Percentiles rank a stretch among this genome's conserved stretches.
Conservation (phyloP, 2,888 invertebrate genomes). For the Rhagonycha fulva region DNA sequence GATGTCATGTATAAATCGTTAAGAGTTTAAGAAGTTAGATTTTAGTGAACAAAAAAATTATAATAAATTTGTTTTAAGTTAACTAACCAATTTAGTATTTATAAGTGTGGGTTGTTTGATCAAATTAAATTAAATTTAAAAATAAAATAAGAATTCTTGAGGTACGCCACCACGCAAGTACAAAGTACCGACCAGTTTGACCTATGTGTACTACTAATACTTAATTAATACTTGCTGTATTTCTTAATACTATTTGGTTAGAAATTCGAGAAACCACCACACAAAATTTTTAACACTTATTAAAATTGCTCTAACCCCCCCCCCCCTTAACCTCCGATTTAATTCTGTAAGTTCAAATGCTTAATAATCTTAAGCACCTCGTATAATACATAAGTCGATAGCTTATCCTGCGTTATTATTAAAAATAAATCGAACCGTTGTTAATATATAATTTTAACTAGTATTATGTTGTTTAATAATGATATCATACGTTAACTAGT, state of each 20-base stretch:
- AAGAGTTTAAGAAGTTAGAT: background rate
- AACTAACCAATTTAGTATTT: background rate
- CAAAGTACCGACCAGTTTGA: background rate
- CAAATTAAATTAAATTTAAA: background rate
- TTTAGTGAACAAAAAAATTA: background rate
- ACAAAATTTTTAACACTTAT: background rate
- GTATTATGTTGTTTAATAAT: background rate
- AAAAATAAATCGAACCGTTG: background rate
- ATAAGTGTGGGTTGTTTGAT: background rate
- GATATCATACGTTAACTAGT: slow-evolving; percentile 30
- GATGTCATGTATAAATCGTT: background rate
- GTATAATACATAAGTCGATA: background rate
- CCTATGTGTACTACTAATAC: background rate
- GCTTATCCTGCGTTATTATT: background rate
- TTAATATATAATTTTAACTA: slow-evolving; percentile 3
- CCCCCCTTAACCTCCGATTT: no score
- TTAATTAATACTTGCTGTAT: background rate
- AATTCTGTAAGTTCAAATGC: background rate
- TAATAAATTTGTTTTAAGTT: background rate
- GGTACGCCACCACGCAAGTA: background rate
- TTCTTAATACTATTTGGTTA: background rate
- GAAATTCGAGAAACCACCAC: background rate
- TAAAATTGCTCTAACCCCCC: background rate
- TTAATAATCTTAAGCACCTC: background rate
- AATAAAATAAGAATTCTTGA: background rate